Conservation (phyloP, 2,113 vertebrate species). For the Meles meles region DNA sequence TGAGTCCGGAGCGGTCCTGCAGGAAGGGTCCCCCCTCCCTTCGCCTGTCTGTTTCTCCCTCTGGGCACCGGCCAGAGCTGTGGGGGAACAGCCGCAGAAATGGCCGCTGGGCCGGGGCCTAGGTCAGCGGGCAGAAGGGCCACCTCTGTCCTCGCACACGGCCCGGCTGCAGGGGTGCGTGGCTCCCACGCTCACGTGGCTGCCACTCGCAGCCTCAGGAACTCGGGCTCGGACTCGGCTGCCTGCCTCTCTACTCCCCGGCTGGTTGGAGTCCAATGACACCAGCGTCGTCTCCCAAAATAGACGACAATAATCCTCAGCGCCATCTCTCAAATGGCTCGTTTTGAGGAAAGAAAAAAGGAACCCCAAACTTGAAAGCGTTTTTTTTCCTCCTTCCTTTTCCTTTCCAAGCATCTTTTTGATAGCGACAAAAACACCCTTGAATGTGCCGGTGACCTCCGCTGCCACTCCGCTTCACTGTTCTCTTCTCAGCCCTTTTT, state of each 20-base stretch:
- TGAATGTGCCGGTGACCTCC: conserved; percentile 28
- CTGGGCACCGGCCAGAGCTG: conserved; percentile 70
- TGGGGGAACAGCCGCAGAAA: conserved; percentile 47
- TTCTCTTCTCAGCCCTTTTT: conserved; percentile 43
- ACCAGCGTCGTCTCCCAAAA: conserved; percentile 57
- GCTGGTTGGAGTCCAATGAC: conserved; percentile 49
- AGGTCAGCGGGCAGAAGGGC: background rate
- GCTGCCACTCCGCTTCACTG: background rate
- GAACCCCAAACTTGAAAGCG: conserved; percentile 41
- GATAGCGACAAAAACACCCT: conserved; percentile 49
- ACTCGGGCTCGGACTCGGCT: background rate
- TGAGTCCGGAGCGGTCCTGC: conserved; percentile 79
- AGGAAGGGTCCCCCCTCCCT: conserved; percentile 67
- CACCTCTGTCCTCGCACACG: accelerated
- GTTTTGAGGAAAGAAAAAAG: conserved; percentile 58
- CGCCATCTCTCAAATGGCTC: conserved; percentile 26
- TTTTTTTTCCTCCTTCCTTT: background rate
- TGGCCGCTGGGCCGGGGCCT: background rate
- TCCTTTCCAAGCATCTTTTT: conserved; percentile 46
- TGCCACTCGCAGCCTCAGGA: background rate
- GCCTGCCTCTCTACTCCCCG: background rate
- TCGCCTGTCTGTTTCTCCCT: conserved; percentile 11
- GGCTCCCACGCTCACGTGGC: background rate
- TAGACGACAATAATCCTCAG: conserved; percentile 49
- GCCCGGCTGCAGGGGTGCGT: background rate